Evolutionary conservation across 2,113 vertebrate genomes (phyloP).

Genomic region (Prunella fulvescens): DNA sequence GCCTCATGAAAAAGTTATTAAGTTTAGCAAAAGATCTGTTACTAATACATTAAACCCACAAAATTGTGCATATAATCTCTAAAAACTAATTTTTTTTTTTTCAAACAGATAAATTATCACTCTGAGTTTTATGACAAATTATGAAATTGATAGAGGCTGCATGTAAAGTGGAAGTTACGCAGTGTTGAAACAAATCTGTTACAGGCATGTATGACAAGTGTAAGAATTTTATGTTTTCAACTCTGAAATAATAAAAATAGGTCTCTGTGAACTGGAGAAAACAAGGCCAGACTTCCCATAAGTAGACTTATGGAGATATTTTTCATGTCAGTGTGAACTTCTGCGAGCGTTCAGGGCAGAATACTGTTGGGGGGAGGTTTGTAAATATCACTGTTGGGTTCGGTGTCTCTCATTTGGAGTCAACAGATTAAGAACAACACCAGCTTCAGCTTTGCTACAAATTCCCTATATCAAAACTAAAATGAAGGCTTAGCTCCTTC

Average conservation of each 20-base stretch:
- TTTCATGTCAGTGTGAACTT: neutral
- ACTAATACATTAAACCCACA: neutral
- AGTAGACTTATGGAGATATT: neutral
- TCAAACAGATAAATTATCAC: neutral
- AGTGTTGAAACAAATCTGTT: neutral
- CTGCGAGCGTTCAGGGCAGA: fast-evolving
- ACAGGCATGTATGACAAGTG: neutral
- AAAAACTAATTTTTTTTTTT: neutral
- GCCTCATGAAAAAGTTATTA: neutral
- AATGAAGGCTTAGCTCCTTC: neutral
- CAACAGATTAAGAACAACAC: neutral
- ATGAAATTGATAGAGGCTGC: neutral
- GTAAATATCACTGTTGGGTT: neutral
- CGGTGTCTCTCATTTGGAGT: neutral
- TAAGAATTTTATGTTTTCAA: neutral
- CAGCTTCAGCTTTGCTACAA: neutral
- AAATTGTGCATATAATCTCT: neutral
- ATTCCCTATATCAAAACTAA: neutral
- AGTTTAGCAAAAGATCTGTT: neutral
- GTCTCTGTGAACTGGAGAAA: neutral
- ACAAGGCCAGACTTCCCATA: neutral
- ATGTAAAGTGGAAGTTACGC: neutral
- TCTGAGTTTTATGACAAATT: neutral
- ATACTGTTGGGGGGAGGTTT: neutral
- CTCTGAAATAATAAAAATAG: neutral